Evolutionary conservation across 2,113 vertebrate genomes (phyloP).

Genomic region (Pungitius pungitius): DNA sequence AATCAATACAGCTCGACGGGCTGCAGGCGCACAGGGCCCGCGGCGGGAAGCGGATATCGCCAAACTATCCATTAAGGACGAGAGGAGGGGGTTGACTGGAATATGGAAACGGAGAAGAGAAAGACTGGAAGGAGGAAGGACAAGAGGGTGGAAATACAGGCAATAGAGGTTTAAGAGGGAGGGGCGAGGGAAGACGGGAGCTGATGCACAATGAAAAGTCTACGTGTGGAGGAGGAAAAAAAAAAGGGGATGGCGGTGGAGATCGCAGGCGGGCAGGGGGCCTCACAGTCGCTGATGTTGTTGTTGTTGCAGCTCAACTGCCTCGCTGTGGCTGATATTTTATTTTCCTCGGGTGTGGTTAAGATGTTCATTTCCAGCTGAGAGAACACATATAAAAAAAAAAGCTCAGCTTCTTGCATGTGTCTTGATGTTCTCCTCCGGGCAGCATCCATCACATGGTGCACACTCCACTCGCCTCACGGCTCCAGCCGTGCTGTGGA

Average conservation of each 20-base stretch:
- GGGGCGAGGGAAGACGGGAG: constrained; percentile 1
- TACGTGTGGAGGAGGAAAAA: constrained; percentile 16
- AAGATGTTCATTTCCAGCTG: constrained; percentile 43
- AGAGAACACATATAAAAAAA: neutral
- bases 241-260: constrained; percentile 18
- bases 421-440: neutral
- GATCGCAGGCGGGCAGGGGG: constrained; percentile 16
- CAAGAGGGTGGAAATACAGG: constrained; percentile 16
- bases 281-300: constrained; percentile 11
- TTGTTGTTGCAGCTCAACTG: constrained; percentile 8
- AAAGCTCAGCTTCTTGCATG: neutral
- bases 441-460: constrained; percentile 5
- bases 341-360: constrained; percentile 16
- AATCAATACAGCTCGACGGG: constrained; percentile 88
- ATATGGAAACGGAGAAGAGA: neutral
- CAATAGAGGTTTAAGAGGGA: neutral
- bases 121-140: neutral
- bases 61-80: constrained; percentile 90
- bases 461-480: neutral
- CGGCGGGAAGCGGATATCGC: constrained; percentile 85
- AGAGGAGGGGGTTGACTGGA: constrained; percentile 72
- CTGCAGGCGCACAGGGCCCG: constrained; percentile 62
- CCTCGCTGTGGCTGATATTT: constrained; percentile 16
- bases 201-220: constrained; percentile 3
- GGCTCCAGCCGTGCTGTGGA: neutral